Percentiles rank a stretch among this genome's conserved stretches.
phyloP scores from a whole-genome alignment of 1,140 invertebrate genomes.

The Anastrepha obliqua region DNA sequence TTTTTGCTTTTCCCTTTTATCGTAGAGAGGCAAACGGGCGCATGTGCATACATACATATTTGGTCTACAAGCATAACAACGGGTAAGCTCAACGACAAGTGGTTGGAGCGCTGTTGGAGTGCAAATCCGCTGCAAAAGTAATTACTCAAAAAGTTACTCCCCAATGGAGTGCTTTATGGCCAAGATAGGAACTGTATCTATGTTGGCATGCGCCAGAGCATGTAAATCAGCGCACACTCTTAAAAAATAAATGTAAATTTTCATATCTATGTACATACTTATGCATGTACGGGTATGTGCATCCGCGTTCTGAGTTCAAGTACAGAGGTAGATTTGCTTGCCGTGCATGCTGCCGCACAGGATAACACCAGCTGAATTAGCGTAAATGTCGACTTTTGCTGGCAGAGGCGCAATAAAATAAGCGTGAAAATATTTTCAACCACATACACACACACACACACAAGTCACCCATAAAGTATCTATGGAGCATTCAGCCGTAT shows the following conservation, averaged over 20 bases:
- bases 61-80: no score
- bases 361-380: constrained; percentile 35
- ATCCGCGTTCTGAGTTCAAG: no score
- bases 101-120: background rate
- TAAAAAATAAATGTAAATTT: background rate
- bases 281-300: no score
- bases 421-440: background rate
- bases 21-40: no score
- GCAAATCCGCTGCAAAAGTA: constrained; percentile 44
- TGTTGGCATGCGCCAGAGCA: background rate
- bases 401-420: constrained; percentile 3
- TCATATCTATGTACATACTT: no score
- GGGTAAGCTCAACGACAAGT: no score
- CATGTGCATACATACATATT: background rate
- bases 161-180: constrained; percentile 36
- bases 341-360: background rate
- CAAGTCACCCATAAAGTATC: background rate
- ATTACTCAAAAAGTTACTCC: constrained; percentile 50
- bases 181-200: constrained; percentile 24
- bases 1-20: background rate
- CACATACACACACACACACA: background rate
- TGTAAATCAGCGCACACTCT: background rate
- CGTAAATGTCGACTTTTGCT: background rate
- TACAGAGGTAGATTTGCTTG: no score
- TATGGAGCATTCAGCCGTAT: background rate